Evolutionary conservation across 1,140 invertebrate genomes (phyloP), one percentile per base, ranked within the genome.

Genomic region (Drosophila lacertosa): DNA sequence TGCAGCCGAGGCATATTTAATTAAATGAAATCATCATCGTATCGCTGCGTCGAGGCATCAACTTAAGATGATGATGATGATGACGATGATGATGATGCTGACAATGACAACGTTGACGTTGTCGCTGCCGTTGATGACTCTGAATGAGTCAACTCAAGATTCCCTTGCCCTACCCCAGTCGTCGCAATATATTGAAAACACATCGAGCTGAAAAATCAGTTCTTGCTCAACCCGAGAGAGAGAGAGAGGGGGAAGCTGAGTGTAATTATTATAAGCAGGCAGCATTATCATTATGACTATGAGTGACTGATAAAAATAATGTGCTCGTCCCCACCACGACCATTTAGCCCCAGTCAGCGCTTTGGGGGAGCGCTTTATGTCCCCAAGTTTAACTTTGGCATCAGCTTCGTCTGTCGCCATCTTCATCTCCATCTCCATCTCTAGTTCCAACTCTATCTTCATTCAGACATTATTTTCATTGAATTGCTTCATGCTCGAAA

Each of bases 21-120:
- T 78, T 78, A 83, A 82, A 82, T 82, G 79, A 82, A 82, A 82
- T 77, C 82, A 74, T 82, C 79, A 82, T 82, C 54, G 74, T 65
- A 73, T 53, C 37, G 73, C 48, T 53, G 69, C 67, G 51, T 60
- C 58, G 75, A 60, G 67, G 64, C 16, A 22, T 47, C 53, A 70
- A 65, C 33, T 60, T 66, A 53, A 66, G 64, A 42, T 71, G 62
- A 15, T 29, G 60, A 13, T 16, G 57, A 18, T 16, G 37, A 1
- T 54, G 26, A 11, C 18, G 40, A 13, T 22, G 35, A 4, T 58
- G 53, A 18, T 37, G 10, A n/a, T 51, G 48, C 48, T 51, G 48
- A 51, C 32, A 51, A 51, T 51, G 32, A 51, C 32, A 51, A 51
- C 16, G 48, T 51, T 77, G 75, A 77, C 74, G 74, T 72, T 77